phyloP scores from a whole-genome alignment of 2,797 vertebrate species.

The Luscinia megarhynchos region DNA sequence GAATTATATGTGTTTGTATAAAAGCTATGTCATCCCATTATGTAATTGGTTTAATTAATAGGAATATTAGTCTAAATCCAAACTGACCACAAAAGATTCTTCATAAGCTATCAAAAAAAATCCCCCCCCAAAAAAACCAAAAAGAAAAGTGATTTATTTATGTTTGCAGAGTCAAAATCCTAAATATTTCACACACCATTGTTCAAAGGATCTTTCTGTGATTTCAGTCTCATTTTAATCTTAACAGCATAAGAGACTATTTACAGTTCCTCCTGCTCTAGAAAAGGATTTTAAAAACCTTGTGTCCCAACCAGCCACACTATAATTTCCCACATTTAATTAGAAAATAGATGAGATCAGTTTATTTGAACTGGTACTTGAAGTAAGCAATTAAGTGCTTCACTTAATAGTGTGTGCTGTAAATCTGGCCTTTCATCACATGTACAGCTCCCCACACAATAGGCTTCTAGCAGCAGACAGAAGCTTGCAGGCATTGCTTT shows the following conservation, averaged over 20 bases:
- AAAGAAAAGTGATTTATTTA: neutral
- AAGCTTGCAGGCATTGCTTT: conserved; percentile 2
- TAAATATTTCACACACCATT: neutral
- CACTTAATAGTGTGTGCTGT: conserved; percentile 19
- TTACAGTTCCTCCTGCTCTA: neutral
- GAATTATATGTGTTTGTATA: neutral
- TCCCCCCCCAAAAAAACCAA: neutral
- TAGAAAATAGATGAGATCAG: conserved; percentile 58
- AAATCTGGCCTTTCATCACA: conserved; percentile 31
- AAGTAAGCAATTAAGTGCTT: conserved; percentile 58
- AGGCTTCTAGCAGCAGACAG: neutral
- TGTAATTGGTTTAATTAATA: neutral
- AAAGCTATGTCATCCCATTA: neutral
- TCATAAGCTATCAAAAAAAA: neutral
- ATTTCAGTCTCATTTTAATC: neutral
- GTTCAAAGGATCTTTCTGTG: neutral
- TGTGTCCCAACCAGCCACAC: neutral
- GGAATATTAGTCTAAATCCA: neutral
- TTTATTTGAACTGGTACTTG: conserved; percentile 51
- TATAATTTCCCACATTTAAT: conserved; percentile 51
- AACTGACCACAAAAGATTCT: neutral
- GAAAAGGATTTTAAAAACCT: conserved; percentile 5
- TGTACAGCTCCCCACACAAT: neutral
- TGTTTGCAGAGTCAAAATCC: neutral
- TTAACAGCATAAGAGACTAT: neutral